phyloP scores from a whole-genome alignment of 2,888 invertebrate genomes.

The Heliconius ismenius region DNA sequence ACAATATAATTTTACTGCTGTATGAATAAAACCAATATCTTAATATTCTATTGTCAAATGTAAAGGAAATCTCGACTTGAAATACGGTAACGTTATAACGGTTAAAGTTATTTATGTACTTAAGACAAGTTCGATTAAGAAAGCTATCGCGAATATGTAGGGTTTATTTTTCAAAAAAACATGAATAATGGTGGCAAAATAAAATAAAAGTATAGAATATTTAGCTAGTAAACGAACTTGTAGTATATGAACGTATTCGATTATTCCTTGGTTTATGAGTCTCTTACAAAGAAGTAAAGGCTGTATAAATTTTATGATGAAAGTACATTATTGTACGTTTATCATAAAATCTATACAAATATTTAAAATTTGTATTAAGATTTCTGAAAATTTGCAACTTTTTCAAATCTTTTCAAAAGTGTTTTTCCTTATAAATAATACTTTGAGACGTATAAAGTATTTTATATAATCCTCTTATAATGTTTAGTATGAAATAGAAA shows the following conservation, averaged over 20 bases:
- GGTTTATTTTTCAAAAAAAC: not conserved
- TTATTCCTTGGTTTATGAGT: not conserved
- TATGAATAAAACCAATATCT: too few species aligned
- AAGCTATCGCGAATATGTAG: not conserved
- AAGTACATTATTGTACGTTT: not conserved
- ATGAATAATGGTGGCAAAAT: not conserved
- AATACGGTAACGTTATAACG: not conserved
- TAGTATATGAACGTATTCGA: not conserved
- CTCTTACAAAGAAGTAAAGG: not conserved
- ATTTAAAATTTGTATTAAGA: not conserved
- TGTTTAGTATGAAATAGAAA: conserved; percentile 21
- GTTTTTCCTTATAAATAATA: conserved; percentile 3
- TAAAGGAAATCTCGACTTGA: not conserved
- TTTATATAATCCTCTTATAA: conserved; percentile 38
- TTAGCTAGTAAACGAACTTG: not conserved
- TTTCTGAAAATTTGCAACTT: conserved; percentile 2
- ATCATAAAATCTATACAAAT: not conserved
- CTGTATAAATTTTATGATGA: not conserved
- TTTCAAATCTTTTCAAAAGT: not conserved
- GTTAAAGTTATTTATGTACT: not conserved
- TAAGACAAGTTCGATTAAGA: not conserved
- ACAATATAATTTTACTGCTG: not conserved
- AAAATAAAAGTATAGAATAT: not conserved
- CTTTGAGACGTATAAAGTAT: conserved; percentile 15
- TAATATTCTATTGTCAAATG: not conserved